Base-by-base conservation (phyloP, 2,113 vertebrate species). In the Tyrannus savana region DNA sequence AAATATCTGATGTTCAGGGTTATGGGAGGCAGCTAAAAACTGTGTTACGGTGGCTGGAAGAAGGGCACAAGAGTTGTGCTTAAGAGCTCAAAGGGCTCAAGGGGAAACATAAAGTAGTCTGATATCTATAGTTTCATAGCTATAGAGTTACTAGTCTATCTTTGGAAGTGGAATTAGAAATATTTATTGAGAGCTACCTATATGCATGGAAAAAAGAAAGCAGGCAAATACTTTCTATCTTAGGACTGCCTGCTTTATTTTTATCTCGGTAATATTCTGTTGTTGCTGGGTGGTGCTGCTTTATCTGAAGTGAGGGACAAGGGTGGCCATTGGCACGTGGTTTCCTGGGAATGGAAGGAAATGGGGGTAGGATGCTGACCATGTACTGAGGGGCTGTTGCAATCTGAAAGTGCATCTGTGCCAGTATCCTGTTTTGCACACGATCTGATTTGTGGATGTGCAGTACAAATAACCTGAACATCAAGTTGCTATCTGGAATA, bases 321-420 rank as follows among this genome's bases (percentile, higher is more conserved):
- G 92, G 64, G 85, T 95, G 83, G 79, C 79, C 72, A 55, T 42
- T 88, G 89, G 94, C 89, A 90, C 15, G 7, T 87, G 80, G 68
- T 91, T 97, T 95, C 89, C 94, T 82, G 76, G 95, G 91, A 96
- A 95, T 73, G 82, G 73, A 94, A 94, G 93, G 95, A 94, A 96
- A 78, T 19, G 62, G 73, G 76, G 90, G 44, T 96, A 91, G 93
- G 73, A 86, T 95, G 73, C 92, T 90, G 90, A 63, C 73, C 39
- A 1, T 19, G 52, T 55, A 53, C 72, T 7, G 77, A 82, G 77
- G 88, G 86, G 22, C 73, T 84, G 58, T 12, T 75, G 80, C 66
- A 74, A 86, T 93, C 71, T 84, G 33, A 81, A n/a, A 4, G 30
- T 46, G 21, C 56, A 91, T 95, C 90, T 94, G 88, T 75, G 68